Conservation (phyloP, 2,797 vertebrate genomes). For the Phrynocephalus vlangalii region DNA sequence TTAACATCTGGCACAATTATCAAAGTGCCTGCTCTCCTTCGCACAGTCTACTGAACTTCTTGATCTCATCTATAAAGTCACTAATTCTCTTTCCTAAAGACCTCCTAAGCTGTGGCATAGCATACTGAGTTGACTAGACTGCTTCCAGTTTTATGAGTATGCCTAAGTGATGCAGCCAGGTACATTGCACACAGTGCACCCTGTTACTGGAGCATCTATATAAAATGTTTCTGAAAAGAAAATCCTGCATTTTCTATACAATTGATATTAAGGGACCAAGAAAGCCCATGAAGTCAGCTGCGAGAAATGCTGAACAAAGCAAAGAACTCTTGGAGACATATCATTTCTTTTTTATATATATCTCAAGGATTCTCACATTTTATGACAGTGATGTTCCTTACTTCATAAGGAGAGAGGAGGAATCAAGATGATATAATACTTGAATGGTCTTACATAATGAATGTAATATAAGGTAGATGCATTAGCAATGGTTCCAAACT, state of each 20-base stretch:
- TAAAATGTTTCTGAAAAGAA: constrained; percentile 2
- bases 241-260: background rate
- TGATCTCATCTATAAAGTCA: constrained; percentile 26
- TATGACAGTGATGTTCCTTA: background rate
- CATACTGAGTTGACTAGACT: constrained; percentile 2
- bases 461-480: background rate
- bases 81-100: constrained; percentile 24
- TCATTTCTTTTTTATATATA: background rate
- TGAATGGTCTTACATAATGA: background rate
- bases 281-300: background rate
- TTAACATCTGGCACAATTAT: constrained; percentile 25
- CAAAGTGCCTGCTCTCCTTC: constrained; percentile 23
- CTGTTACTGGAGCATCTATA: background rate
- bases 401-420: background rate
- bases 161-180: background rate
- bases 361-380: background rate
- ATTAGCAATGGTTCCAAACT: background rate
- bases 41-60: constrained; percentile 35
- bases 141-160: constrained; percentile 7
- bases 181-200: background rate
- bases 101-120: background rate
- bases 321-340: background rate
- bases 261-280: background rate
- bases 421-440: background rate
- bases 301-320: background rate